Conservation (phyloP, 1,140 invertebrate species). For the Cephus cinctus region DNA sequence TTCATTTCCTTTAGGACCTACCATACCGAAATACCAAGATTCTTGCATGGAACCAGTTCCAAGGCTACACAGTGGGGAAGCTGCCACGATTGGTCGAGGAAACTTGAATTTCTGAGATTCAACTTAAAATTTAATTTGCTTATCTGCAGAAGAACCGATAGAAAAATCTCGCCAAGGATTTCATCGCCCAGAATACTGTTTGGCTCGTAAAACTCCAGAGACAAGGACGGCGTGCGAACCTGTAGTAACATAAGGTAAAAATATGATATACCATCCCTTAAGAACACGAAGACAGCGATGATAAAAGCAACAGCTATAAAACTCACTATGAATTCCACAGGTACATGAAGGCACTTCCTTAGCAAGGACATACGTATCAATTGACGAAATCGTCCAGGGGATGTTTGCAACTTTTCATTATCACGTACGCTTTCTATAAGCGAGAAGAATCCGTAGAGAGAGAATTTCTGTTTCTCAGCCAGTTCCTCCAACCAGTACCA, state of each 20-base stretch:
- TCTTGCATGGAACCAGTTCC: conserved; percentile 60
- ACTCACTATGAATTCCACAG: conserved; percentile 58
- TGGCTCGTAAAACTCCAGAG: conserved; percentile 36
- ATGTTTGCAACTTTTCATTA: conserved; percentile 49
- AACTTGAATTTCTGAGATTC: conserved; percentile 56
- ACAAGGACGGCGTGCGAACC: conserved; percentile 37
- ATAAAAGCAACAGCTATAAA: conserved; percentile 29
- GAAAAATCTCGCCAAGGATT: conserved; percentile 61
- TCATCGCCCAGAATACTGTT: conserved; percentile 58
- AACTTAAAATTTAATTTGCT: conserved; percentile 58
- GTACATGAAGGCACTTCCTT: conserved; percentile 59
- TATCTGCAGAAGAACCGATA: conserved; percentile 60
- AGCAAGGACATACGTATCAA: conserved; percentile 59
- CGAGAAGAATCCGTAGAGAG: conserved; percentile 43
- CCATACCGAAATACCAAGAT: conserved; percentile 59
- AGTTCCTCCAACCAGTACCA: conserved; percentile 58
- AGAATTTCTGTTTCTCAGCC: conserved; percentile 35
- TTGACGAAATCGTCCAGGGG: conserved; percentile 56
- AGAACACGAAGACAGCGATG: conserved; percentile 6
- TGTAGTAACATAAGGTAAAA: too few relatives aligned
- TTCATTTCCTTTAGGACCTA: conserved; percentile 25
- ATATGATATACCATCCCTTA: conserved; percentile 1
- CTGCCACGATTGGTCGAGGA: conserved; percentile 60
- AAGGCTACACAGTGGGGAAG: conserved; percentile 52
- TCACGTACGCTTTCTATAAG: conserved; percentile 50